phyloP scores from a whole-genome alignment of 53 echinoderm and acorn worm species.

The Holothuria leucospilota region DNA sequence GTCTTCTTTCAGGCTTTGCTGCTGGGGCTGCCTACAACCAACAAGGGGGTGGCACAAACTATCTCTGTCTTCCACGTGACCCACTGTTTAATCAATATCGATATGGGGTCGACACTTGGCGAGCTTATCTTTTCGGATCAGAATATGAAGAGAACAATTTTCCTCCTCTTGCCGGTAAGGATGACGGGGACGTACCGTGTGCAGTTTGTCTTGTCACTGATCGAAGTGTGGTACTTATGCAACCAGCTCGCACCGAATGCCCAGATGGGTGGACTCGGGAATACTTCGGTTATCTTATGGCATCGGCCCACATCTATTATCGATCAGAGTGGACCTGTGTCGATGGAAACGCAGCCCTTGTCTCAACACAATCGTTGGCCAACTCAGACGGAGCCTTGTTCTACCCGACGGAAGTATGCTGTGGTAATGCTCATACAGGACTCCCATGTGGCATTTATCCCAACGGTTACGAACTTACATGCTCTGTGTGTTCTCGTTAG shows the following conservation, averaged over 20 bases:
- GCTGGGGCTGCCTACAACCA: slow-evolving; percentile 7
- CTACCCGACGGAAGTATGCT: slow-evolving; percentile 50
- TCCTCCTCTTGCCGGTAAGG: slow-evolving; percentile 16
- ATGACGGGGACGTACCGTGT: slow-evolving; percentile 51
- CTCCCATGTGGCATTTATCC: slow-evolving; percentile 47
- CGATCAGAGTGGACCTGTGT: slow-evolving; percentile 53
- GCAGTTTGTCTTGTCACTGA: slow-evolving; percentile 32
- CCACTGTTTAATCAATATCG: slow-evolving; percentile 13
- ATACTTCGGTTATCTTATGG: slow-evolving; percentile 61
- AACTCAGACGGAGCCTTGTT: slow-evolving; percentile 43
- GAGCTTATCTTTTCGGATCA: slow-evolving; percentile 45
- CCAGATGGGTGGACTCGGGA: slow-evolving; percentile 50
- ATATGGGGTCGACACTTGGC: not conserved
- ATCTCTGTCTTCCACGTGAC: slow-evolving; percentile 46
- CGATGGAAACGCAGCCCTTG: slow-evolving; percentile 15
- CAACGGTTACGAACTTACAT: slow-evolving; percentile 51
- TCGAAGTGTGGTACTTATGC: slow-evolving; percentile 31
- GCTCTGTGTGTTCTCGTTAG: slow-evolving; percentile 52
- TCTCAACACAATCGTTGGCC: not conserved
- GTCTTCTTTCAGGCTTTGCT: slow-evolving; percentile 21
- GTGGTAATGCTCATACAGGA: slow-evolving; percentile 14
- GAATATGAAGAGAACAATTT: slow-evolving; percentile 43
- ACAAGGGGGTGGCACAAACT: slow-evolving; percentile 35
- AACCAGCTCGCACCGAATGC: slow-evolving; percentile 44
- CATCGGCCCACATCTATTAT: not conserved